A percentile compares a stretch with the other conserved stretches of the same genome.
These are phyloP conservation scores for Ceuthmochares aereus DNA, from an alignment of 2,113 vertebrate genomes.

Conservation along the genomic window DNA sequence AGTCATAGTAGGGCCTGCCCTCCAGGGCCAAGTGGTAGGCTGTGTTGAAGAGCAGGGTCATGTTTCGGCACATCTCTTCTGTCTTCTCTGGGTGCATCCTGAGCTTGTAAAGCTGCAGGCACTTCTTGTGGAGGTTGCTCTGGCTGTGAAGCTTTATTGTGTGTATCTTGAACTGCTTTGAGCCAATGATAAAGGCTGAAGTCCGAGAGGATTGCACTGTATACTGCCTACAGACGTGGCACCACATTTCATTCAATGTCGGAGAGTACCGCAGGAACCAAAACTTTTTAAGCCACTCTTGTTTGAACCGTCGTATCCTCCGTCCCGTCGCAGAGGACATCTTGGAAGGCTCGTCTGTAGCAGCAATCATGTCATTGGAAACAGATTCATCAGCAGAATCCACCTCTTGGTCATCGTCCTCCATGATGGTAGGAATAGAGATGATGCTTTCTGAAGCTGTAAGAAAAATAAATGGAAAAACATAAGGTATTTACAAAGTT, in stretches of 20 bases:
- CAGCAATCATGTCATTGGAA: constrained; percentile 86
- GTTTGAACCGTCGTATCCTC: constrained; percentile 94
- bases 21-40: constrained; percentile 94
- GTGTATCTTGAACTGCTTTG: constrained; percentile 98
- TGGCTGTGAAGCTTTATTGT: constrained; percentile 98
- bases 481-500: neutral
- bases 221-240: constrained; percentile 96
- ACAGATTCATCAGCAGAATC: constrained; percentile 95
- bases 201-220: constrained; percentile 96
- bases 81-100: constrained; percentile 98
- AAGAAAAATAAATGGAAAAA: constrained; percentile 1
- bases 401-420: constrained; percentile 93
- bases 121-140: constrained; percentile 99
- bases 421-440: constrained; percentile 84
- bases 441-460: constrained; percentile 88
- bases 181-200: constrained; percentile 96
- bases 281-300: constrained; percentile 98
- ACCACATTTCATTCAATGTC: constrained; percentile 97
- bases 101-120: constrained; percentile 96
- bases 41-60: constrained; percentile 93
- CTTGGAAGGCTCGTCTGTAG: constrained; percentile 88
- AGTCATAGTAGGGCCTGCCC: constrained; percentile 91
- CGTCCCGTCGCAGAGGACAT: constrained; percentile 82
- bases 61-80: constrained; percentile 96
- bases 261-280: constrained; percentile 97